Evolutionary conservation across 2,113 vertebrate species (phyloP).

Genomic region (Anser brachyrhynchus): DNA sequence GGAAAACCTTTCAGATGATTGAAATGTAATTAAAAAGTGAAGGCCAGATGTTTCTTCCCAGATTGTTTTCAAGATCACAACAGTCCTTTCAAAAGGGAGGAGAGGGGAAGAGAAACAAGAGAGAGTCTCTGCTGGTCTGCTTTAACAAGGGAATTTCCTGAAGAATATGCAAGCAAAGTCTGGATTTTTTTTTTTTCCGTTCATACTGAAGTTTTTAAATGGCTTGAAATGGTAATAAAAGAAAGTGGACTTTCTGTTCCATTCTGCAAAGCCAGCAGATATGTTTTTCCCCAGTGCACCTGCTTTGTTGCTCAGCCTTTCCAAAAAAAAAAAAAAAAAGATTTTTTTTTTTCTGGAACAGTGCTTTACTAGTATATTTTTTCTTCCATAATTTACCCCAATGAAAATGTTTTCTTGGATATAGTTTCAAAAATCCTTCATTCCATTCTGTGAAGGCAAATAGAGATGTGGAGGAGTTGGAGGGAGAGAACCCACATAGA

Average conservation of each 20-base stretch:
- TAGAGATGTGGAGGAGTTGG: neutral
- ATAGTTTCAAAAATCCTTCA: neutral
- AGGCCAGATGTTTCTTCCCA: conserved; percentile 57
- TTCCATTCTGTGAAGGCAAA: neutral
- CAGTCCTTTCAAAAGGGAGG: conserved; percentile 16
- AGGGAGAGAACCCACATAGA: neutral
- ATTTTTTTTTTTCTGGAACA: neutral
- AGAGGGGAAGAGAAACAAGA: neutral
- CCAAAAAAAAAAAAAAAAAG: neutral
- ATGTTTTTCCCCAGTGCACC: conserved; percentile 43
- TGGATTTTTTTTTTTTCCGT: neutral
- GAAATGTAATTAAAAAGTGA: conserved; percentile 66
- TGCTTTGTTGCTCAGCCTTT: conserved; percentile 42
- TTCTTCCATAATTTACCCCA: neutral
- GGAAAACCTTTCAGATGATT: conserved; percentile 47
- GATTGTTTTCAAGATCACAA: conserved; percentile 36
- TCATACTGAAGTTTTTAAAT: conserved; percentile 1
- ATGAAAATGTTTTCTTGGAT: neutral
- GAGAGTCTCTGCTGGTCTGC: neutral
- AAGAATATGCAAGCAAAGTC: conserved; percentile 18
- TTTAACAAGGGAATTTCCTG: conserved; percentile 18
- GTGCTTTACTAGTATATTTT: neutral
- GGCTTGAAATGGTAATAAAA: conserved; percentile 45
- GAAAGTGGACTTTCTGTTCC: conserved; percentile 20
- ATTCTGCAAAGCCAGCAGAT: conserved; percentile 53